Conservation (phyloP, 2,888 invertebrate species). For the Iphiclides podalirius region DNA sequence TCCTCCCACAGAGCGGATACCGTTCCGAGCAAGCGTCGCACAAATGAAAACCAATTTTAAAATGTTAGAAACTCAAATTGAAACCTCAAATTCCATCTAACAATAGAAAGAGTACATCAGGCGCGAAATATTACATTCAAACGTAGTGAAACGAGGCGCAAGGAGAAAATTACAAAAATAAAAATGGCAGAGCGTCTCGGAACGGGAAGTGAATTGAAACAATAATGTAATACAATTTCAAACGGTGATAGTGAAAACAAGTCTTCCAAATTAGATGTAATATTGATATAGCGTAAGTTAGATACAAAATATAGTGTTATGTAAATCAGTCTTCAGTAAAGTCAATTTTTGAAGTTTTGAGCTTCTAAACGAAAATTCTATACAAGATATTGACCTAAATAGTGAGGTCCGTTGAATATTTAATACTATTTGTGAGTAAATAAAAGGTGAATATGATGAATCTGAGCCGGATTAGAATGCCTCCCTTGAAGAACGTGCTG, state of each 20-base stretch:
- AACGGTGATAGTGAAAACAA: conserved; percentile 61
- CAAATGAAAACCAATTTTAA: conserved; percentile 43
- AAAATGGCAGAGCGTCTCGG: conserved; percentile 52
- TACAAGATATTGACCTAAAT: conserved; percentile 6
- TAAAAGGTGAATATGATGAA: conserved; percentile 51
- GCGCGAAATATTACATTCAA: conserved; percentile 29
- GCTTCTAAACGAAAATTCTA: no score
- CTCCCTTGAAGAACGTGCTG: conserved; percentile 86
- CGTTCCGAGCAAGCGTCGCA: conserved; percentile 56
- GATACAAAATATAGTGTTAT: conserved; percentile 26
- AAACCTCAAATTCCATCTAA: neutral
- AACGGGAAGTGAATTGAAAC: conserved; percentile 13
- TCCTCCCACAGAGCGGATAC: conserved; percentile 39
- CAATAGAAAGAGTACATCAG: conserved; percentile 29
- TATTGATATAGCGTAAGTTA: conserved; percentile 22
- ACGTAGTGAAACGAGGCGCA: conserved; percentile 20
- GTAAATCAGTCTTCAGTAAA: conserved; percentile 39
- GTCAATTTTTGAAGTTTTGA: conserved; percentile 36
- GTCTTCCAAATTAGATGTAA: conserved; percentile 65
- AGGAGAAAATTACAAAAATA: conserved; percentile 28
- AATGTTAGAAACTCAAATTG: conserved; percentile 13
- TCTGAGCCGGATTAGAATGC: conserved; percentile 82
- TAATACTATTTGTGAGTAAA: conserved; percentile 21
- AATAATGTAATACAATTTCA: conserved; percentile 28
- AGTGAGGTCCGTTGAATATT: conserved; percentile 10